Conservation (phyloP, 2,113 vertebrate species). For the Tricholaema leucomelas region DNA sequence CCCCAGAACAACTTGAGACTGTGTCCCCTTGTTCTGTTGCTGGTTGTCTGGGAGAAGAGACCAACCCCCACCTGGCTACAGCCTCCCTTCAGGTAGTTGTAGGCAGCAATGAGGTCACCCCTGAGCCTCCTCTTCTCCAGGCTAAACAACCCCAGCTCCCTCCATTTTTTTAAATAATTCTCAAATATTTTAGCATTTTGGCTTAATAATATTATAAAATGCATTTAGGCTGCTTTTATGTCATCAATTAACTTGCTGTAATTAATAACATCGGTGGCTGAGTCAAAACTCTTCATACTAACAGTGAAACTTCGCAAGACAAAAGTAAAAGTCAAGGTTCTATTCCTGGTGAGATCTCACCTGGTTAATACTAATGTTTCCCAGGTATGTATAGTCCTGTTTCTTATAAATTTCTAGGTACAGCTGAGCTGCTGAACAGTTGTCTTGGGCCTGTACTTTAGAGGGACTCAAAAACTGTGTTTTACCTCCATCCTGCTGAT, state of each 20-base stretch:
- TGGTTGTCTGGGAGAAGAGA: too few relatives aligned
- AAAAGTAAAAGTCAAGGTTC: neutral
- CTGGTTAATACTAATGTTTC: neutral
- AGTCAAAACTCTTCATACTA: neutral
- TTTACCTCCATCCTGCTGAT: neutral
- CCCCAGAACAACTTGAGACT: too few relatives aligned
- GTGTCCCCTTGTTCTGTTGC: too few relatives aligned
- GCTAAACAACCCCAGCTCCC: too few relatives aligned
- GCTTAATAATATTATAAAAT: neutral
- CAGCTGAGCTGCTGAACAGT: neutral
- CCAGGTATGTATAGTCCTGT: neutral
- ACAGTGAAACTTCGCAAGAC: neutral
- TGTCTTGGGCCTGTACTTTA: neutral
- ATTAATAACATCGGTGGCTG: neutral
- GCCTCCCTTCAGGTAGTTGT: too few relatives aligned
- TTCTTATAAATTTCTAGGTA: neutral
- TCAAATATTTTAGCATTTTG: neutral
- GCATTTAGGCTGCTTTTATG: neutral
- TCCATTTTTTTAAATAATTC: neutral
- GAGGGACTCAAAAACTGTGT: neutral
- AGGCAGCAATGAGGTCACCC: too few relatives aligned
- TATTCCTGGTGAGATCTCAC: neutral
- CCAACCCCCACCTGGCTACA: too few relatives aligned
- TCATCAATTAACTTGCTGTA: neutral
- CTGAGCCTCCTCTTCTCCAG: too few relatives aligned